Evolutionary conservation across 2,113 vertebrate species (phyloP), one percentile per base, ranked within the genome.

Genomic region (Serinus canaria): DNA sequence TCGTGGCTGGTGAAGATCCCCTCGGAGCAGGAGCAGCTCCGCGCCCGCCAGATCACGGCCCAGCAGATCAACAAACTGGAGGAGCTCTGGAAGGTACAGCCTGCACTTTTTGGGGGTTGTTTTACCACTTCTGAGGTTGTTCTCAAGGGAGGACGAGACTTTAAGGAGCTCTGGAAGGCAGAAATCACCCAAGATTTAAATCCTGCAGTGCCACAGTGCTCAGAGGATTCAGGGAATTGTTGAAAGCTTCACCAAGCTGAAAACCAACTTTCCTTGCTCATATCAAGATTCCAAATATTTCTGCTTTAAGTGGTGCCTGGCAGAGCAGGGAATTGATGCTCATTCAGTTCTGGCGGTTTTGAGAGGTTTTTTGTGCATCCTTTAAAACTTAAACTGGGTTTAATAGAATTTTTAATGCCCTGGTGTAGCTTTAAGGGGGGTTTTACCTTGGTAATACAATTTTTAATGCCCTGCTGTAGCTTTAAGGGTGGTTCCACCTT

Each of bases 1-100:
- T 99, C 99, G 2, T 99, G 99, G 99, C 98, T 99, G 95, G 99
- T 99, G 64, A 99, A 99, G 98, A 99, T 99, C 68, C 99, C 99
- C 1, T 99, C 99, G 0, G 99, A 99, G 95, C 99, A 99, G 97
- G 99, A 99, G 91, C 99, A 99, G 95, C 96, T 99, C 41, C 96
- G 99, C 25, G 99, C 99, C 0, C 98, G 99, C 20, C 99, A 99
- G 98, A 99, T 99, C 91, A 99, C 99, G 0, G 99, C 99, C 39
- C 99, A 99, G 91, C 99, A 99, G 97, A 99, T 99, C 95, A 99
- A 99, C 98, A 99, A 99, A 91, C 97, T 99, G 92, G 99, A 99
- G 96, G 99, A 99, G 78, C 98, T 99, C 30, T 99, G 99, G 99
- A 99, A 99, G 99, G 99, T 99, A 90, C 23, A 70, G 35, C 58